These are phyloP conservation scores for Hypolimnas misippus DNA, from an alignment of 2,888 invertebrate species.

Conservation along the genomic window DNA sequence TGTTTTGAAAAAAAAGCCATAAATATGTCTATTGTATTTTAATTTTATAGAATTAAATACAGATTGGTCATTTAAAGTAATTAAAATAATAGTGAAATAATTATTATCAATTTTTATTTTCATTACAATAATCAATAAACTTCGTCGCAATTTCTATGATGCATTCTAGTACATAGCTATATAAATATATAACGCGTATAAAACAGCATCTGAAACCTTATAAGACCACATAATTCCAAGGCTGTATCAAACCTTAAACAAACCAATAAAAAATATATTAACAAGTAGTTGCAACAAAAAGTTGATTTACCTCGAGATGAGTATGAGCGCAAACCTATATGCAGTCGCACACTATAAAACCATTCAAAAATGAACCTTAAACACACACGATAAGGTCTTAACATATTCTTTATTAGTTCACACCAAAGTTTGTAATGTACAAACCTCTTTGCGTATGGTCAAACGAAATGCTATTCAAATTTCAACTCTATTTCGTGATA, in stretches of 20 bases:
- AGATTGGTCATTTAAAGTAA: too few relatives aligned
- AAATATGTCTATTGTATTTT: neutral
- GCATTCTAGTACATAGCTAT: too few relatives aligned
- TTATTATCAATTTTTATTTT: too few relatives aligned
- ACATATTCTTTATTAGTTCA: neutral
- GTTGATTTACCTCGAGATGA: constrained; percentile 40
- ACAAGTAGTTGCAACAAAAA: constrained; percentile 41
- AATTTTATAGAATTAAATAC: neutral
- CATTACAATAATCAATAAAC: too few relatives aligned
- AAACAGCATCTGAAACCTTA: constrained; percentile 24
- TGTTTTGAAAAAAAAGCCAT: too few relatives aligned
- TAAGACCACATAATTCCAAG: constrained; percentile 29
- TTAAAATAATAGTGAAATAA: too few relatives aligned
- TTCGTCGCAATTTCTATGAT: too few relatives aligned
- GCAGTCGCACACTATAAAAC: neutral
- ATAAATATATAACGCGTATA: neutral
- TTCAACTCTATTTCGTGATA: neutral
- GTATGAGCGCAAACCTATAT: constrained; percentile 19
- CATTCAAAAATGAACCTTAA: constrained; percentile 25
- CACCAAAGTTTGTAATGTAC: constrained; percentile 7
- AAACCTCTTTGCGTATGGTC: constrained; percentile 15
- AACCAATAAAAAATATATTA: constrained; percentile 33
- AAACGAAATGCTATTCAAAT: neutral
- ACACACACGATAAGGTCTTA: neutral
- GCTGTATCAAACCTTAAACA: constrained; percentile 25